Percentiles rank a stretch among this genome's conserved stretches.
Conservation (phyloP, 2,797 vertebrate genomes). For the Tenualosa thibaudeaui region DNA sequence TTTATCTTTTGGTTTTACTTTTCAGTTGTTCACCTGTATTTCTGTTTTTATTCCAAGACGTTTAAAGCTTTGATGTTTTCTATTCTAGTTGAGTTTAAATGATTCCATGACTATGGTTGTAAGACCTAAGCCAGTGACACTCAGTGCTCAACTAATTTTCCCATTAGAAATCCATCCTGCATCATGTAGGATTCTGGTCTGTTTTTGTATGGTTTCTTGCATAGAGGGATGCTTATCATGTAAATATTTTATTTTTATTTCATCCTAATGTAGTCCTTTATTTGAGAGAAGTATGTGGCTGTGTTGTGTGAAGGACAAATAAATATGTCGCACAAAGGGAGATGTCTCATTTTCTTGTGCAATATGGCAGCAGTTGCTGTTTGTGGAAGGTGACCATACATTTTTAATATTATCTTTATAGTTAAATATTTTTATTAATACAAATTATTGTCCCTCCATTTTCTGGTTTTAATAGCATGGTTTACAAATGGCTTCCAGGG, state of each 20-base stretch:
- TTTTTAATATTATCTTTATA: too few species aligned
- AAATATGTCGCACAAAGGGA: not conserved
- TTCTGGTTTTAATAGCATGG: too few species aligned
- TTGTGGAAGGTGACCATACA: too few species aligned
- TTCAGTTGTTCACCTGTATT: not conserved
- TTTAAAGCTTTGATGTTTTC: not conserved
- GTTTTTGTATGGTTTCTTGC: not conserved
- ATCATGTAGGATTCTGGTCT: not conserved
- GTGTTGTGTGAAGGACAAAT: constrained; percentile 6
- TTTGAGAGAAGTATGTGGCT: not conserved
- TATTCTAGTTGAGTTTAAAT: not conserved
- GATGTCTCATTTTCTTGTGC: not conserved
- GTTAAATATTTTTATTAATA: too few species aligned
- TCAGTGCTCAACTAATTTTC: not conserved
- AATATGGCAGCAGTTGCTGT: too few species aligned
- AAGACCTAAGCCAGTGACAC: not conserved
- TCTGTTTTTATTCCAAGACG: not conserved
- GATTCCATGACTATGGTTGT: not conserved
- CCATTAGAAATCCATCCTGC: not conserved
- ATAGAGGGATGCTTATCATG: not conserved
- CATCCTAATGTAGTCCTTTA: not conserved
- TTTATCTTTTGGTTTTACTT: not conserved
- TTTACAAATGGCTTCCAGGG: too few species aligned
- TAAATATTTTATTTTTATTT: constrained; percentile 14
- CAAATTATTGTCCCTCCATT: too few species aligned